Evolutionary conservation across 1,140 invertebrate species (phyloP).

Genomic region (Hyles euphorbiae): DNA sequence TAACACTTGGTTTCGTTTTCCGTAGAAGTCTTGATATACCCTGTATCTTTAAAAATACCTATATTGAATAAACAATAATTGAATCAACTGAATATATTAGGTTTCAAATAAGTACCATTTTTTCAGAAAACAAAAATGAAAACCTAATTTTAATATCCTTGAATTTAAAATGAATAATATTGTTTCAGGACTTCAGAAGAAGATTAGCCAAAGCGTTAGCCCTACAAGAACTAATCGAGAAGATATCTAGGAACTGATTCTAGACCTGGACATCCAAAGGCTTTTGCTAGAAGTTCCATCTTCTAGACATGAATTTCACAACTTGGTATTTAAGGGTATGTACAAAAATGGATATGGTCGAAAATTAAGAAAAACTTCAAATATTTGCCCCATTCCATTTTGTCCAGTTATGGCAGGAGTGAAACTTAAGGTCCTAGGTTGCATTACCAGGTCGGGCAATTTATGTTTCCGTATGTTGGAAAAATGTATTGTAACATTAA

Average conservation of each 20-base stretch:
- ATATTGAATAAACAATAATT: too few relatives aligned
- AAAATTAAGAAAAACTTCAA: background rate
- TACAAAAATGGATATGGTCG: background rate
- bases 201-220: conserved; percentile 55
- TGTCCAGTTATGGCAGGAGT: background rate
- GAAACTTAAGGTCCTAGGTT: background rate
- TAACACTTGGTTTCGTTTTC: too few relatives aligned
- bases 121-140: too few relatives aligned
- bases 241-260: conserved; percentile 24
- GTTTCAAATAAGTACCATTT: too few relatives aligned
- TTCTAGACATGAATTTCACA: background rate
- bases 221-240: conserved; percentile 55
- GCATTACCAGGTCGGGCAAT: background rate
- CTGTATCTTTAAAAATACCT: too few relatives aligned
- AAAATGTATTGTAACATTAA: too few relatives aligned
- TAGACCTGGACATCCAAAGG: background rate
- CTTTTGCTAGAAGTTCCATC: background rate
- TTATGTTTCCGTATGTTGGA: too few relatives aligned
- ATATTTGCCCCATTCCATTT: too few relatives aligned
- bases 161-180: conserved; percentile 11
- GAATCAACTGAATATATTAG: too few relatives aligned
- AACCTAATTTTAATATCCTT: too few relatives aligned
- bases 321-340: background rate
- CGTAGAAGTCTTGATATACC: too few relatives aligned
- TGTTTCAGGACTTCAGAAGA: conserved; percentile 59